Percentiles rank a stretch among this genome's conserved stretches.
Conservation (phyloP, 1,140 invertebrate species). For the Myzus persicae region DNA sequence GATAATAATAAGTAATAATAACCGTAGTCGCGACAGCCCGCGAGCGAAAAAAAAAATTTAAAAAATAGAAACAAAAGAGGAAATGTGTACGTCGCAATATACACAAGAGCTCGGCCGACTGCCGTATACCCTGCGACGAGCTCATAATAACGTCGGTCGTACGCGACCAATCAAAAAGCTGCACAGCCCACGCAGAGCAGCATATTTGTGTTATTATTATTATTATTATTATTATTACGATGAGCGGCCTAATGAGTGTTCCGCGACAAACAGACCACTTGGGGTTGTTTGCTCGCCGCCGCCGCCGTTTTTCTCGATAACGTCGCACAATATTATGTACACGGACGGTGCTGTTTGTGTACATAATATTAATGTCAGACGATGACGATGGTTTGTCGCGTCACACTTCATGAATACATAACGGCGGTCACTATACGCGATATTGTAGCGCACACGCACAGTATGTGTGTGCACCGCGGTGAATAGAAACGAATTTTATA, state of each 20-base stretch:
- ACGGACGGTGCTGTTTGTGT: not conserved
- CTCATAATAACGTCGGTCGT: too few relatives aligned
- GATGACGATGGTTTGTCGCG: not conserved
- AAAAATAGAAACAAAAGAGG: conserved; percentile 13
- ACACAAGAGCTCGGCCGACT: not conserved
- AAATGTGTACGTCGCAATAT: not conserved
- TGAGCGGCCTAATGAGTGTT: conserved; percentile 3
- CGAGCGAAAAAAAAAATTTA: not conserved
- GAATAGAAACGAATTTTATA: not conserved
- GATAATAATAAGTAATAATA: not conserved
- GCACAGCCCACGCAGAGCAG: not conserved
- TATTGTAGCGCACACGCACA: too few relatives aligned
- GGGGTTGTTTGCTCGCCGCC: not conserved
- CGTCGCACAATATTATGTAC: not conserved
- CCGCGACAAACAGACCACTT: not conserved
- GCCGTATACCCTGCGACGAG: too few relatives aligned
- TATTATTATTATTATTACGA: not conserved
- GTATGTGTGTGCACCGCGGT: too few relatives aligned
- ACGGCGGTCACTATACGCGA: not conserved
- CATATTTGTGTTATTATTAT: too few relatives aligned
- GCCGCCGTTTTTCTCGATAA: not conserved
- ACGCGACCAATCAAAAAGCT: not conserved
- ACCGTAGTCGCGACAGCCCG: not conserved
- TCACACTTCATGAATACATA: not conserved
- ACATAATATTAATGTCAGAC: not conserved